Evolutionary conservation across 2,113 vertebrate genomes (phyloP).

Genomic region (Axis porcinus): DNA sequence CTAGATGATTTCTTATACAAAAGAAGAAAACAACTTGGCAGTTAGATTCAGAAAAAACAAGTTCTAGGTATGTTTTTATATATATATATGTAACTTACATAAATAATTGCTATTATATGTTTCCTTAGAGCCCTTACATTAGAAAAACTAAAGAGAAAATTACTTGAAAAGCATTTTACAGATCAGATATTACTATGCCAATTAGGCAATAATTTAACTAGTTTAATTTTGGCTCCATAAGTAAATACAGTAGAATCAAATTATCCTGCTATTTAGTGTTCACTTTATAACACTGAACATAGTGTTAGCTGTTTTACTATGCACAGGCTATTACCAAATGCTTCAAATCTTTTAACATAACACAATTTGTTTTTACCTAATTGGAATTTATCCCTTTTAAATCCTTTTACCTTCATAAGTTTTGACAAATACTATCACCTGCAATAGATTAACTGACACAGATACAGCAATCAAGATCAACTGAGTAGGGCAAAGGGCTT

Average conservation of each 20-base stretch:
- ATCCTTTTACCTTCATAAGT: background rate
- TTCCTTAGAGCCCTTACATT: background rate
- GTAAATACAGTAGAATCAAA: background rate
- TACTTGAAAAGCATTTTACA: constrained; percentile 13
- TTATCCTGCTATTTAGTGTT: background rate
- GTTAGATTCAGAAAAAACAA: background rate
- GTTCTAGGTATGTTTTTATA: constrained; percentile 65
- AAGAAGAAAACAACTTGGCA: background rate
- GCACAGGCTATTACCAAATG: background rate
- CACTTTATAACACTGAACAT: background rate
- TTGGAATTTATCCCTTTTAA: background rate
- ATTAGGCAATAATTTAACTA: background rate
- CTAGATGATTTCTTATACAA: background rate
- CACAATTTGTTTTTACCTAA: background rate
- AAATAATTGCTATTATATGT: background rate
- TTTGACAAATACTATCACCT: background rate
- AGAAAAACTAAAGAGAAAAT: constrained; percentile 5
- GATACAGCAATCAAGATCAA: background rate
- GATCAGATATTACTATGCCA: background rate
- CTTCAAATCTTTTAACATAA: background rate
- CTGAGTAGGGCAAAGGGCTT: background rate
- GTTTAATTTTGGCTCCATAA: background rate
- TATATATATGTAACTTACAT: background rate
- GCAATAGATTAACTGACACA: background rate
- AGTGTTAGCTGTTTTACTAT: background rate